Evolutionary conservation across 2,888 invertebrate genomes (phyloP), one percentile per base, ranked within the genome.

Genomic region (Parnassius orleans): DNA sequence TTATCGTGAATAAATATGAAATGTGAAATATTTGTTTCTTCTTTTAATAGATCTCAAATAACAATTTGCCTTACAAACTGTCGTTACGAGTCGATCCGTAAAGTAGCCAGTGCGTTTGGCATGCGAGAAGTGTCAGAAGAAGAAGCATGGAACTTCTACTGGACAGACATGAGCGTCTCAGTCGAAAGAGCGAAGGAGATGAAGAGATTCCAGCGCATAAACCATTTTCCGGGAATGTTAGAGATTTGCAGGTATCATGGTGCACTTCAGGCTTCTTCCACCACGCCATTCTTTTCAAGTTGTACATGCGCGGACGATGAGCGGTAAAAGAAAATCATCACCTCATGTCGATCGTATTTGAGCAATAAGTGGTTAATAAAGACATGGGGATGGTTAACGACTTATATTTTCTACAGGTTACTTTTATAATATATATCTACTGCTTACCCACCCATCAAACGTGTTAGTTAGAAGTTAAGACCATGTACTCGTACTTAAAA

Each of bases 181-280:
- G 93, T 97, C 2, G 97, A 98, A 75, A 87, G 96, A 59, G 97
- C 96, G 54, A 97, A 97, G 84, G 96, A 96, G 73, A 97, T 98
- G 97, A 97, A 97, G 84, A 93, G 97, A 66, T 98, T 95, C 83
- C 96, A 98, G 89, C 95, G 97, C 79, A 96, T 98, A 65, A 98
- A 98, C 83, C 98, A 98, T 86, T 98, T 98, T 80, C 98, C 98
- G 1, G 97, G 97, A 60, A 97, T 97, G 96, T 92, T 94, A 71
- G 97, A 97, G 81, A 96, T 97, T 68, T 97, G 96, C 86, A 92
- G 92, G 92, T 89, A 58, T 46, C 2, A 15, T 33, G 33, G 33
- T 5, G 33, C 33, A 33, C 33, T 33, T 33, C 33, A 33, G 7
- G 7, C 33, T 33, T 5, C 7, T 33, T 33, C 33, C 5, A 33